Base-by-base conservation (phyloP, 2,113 vertebrate species). In the Cricetomys ansorgei region DNA sequence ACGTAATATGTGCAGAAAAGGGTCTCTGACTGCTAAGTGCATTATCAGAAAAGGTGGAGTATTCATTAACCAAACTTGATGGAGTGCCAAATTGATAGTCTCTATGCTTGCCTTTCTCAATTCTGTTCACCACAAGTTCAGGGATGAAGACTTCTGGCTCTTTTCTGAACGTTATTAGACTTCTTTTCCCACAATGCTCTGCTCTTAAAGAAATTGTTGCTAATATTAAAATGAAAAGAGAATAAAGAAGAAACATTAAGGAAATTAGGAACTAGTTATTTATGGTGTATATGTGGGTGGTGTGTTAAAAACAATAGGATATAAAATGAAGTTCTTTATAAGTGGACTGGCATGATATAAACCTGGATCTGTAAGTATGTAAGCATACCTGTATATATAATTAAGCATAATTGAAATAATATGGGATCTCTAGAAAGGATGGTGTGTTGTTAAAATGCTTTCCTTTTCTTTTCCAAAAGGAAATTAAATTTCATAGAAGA, bases 401-500 rank as follows among this genome's bases (percentile, higher is more conserved):
- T 96, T 95, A 88, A 3, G 53, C 75, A 7, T 91, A 96, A 90
- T 85, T 94, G 40, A 91, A 96, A 96, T 80, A 81, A 94, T 83
- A 84, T 10, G 15, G 37, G 5, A 4, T 67, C 65, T 96, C 37
- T 21, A 53, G 37, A 59, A 91, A 72, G 94, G 13, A 69, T 65
- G n/a, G 55, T 72, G n/a, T 62, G 25, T 86, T 90, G 15, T 83
- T 95, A 88, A 96, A 53, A 21, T 16, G 23, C 0, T 67, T 95
- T 79, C 19, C 72, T 10, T 29, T 76, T 80, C 89, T 88, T 69
- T 59, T 27, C 27, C 29, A 59, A n/a, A 95, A 90, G 21, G 1
- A 76, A 96, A 94, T 93, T 91, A 72, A 62, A 62, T 69, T 86
- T 92, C 40, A 65, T 62, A 89, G 3, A 64, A 84, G 77, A 79